A percentile compares a stretch with the other conserved stretches of the same genome.
phyloP scores from a whole-genome alignment of 2,113 vertebrate genomes.

The Hypanus sabinus region DNA sequence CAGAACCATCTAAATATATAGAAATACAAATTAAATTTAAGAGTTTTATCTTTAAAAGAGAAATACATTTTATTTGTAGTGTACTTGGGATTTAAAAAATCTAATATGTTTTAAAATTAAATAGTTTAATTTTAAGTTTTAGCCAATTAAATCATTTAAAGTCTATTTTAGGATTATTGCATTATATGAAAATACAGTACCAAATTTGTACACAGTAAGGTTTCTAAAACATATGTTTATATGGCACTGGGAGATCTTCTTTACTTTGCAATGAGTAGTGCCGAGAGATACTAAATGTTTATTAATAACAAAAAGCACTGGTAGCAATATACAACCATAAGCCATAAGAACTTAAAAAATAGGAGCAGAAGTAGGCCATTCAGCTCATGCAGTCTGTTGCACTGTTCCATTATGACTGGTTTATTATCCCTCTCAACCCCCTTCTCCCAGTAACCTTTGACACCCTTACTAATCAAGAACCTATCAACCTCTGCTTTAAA shows the following conservation, averaged over 20 bases:
- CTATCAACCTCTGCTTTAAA: no score
- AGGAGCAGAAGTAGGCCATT: no score
- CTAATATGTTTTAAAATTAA: not conserved
- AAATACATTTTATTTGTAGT: not conserved
- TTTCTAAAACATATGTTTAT: not conserved
- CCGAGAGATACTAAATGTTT: not conserved
- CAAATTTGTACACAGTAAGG: not conserved
- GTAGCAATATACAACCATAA: not conserved
- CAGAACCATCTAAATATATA: not conserved
- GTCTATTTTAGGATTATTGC: not conserved
- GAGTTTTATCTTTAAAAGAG: not conserved
- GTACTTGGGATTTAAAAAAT: not conserved
- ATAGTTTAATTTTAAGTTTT: not conserved
- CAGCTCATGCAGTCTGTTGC: no score
- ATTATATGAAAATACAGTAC: not conserved
- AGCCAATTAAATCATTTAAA: not conserved
- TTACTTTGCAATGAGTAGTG: not conserved
- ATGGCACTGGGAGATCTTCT: not conserved
- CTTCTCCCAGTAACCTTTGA: no score
- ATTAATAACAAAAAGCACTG: not conserved
- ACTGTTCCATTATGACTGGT: no score
- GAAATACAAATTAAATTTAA: not conserved
- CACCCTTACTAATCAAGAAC: no score
- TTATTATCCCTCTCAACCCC: no score
- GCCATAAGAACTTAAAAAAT: no score